phyloP scores from a whole-genome alignment of 2,113 vertebrate species.

The Chaetodon trifascialis region DNA sequence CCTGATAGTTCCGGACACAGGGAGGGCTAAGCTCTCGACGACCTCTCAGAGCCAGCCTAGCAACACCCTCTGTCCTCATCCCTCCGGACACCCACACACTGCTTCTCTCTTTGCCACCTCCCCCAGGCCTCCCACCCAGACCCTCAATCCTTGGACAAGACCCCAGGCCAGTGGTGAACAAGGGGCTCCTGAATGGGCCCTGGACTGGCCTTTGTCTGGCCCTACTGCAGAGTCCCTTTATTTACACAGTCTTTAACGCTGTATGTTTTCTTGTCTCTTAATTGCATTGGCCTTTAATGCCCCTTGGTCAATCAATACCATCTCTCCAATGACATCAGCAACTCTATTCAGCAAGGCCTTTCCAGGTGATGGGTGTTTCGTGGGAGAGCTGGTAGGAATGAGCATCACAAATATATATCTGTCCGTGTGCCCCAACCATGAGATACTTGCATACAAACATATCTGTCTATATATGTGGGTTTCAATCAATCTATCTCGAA shows the following conservation, averaged over 20 bases:
- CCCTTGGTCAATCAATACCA: slow-evolving; percentile 82
- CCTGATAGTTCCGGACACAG: slow-evolving; percentile 80
- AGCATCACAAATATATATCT: slow-evolving; percentile 10
- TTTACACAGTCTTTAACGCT: slow-evolving; percentile 85
- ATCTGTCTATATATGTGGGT: slow-evolving; percentile 2
- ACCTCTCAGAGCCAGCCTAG: slow-evolving; percentile 80
- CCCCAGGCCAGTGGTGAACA: slow-evolving; percentile 80
- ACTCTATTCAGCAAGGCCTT: slow-evolving; percentile 71
- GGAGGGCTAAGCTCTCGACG: slow-evolving; percentile 71
- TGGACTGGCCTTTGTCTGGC: slow-evolving; percentile 80
- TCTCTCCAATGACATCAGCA: slow-evolving; percentile 80
- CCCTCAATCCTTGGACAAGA: slow-evolving; percentile 80
- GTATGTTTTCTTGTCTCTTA: slow-evolving; percentile 86
- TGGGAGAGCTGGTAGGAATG: slow-evolving; percentile 71
- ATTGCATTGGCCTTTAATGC: slow-evolving; percentile 85
- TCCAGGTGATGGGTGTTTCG: slow-evolving; percentile 75
- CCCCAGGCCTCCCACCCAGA: slow-evolving; percentile 76
- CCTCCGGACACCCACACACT: slow-evolving; percentile 77
- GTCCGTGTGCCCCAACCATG: neutral
- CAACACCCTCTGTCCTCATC: slow-evolving; percentile 75
- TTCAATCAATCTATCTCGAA: slow-evolving; percentile 15
- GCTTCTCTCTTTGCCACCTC: slow-evolving; percentile 61
- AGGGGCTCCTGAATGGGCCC: slow-evolving; percentile 81
- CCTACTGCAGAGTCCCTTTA: slow-evolving; percentile 80
- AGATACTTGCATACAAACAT: neutral